Evolutionary conservation across 2,888 invertebrate genomes (phyloP).

Genomic region (Athrips mouffetella): DNA sequence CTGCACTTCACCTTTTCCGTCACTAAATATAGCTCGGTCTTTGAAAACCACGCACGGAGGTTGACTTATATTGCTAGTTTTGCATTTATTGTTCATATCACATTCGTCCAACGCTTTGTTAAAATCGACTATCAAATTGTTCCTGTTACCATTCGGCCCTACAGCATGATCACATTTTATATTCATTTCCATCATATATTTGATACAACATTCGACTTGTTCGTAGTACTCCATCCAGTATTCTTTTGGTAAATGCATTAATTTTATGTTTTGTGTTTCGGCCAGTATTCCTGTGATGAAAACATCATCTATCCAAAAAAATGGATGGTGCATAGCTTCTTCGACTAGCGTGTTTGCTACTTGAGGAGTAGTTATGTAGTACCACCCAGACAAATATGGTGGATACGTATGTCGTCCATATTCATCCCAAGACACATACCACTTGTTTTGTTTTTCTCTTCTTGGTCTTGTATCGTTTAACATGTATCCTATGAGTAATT

Average conservation of each 20-base stretch:
- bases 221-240: conserved; percentile 6
- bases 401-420: conserved; percentile 82
- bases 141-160: conserved; percentile 88
- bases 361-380: conserved; percentile 85
- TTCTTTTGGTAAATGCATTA: conserved; percentile 36
- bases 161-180: conserved; percentile 83
- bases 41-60: conserved; percentile 77
- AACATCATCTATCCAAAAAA: conserved; percentile 96
- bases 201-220: conserved; percentile 83
- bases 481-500: conserved; percentile 81
- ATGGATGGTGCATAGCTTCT: conserved; percentile 75
- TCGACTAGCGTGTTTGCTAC: conserved; percentile 78
- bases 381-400: conserved; percentile 89
- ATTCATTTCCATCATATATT: conserved; percentile 74
- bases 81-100: conserved; percentile 69
- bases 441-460: conserved; percentile 84
- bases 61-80: conserved; percentile 59
- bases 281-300: conserved; percentile 89
- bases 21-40: conserved; percentile 52
- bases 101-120: conserved; percentile 81
- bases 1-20: conserved; percentile 41
- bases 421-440: conserved; percentile 86
- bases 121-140: conserved; percentile 82
- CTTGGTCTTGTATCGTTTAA: conserved; percentile 81
- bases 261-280: conserved; percentile 73